Evolutionary conservation across 2,113 vertebrate genomes (phyloP).

Genomic region (Grantiella picta): DNA sequence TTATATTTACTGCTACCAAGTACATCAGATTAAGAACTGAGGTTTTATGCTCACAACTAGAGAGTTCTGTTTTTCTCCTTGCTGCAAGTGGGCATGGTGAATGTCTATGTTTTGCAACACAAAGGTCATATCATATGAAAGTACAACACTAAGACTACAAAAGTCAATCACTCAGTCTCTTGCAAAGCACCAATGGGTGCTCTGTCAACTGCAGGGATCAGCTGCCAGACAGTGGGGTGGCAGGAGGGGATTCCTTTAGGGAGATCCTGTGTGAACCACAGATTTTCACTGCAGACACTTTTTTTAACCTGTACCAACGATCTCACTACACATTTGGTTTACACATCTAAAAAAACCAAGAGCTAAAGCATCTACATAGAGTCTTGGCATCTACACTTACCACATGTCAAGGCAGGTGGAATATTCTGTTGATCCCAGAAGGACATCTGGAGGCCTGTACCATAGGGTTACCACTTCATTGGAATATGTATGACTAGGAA

Average conservation of each 20-base stretch:
- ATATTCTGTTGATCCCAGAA: slow-evolving; percentile 95
- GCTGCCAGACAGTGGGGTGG: background rate
- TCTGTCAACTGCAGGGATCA: background rate
- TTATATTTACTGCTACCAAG: background rate
- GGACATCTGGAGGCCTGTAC: slow-evolving; percentile 96
- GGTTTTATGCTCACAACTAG: background rate
- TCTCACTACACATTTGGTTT: background rate
- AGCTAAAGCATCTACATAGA: background rate
- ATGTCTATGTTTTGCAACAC: background rate
- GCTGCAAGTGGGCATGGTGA: background rate
- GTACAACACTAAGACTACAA: background rate
- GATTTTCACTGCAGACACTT: background rate
- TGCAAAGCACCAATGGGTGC: background rate
- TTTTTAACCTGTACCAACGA: background rate
- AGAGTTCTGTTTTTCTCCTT: background rate
- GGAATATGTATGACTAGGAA: slow-evolving; percentile 96
- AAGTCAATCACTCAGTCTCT: background rate
- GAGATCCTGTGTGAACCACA: background rate
- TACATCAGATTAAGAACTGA: background rate
- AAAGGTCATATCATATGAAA: background rate
- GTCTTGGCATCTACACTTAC: slow-evolving; percentile 69
- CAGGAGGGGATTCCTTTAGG: background rate
- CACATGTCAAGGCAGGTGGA: slow-evolving; percentile 99
- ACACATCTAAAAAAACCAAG: background rate
- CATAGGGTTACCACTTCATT: slow-evolving; percentile 98